Percentiles rank a stretch among this genome's conserved stretches.
Evolutionary conservation across 53 echinoderm and acorn worm genomes (phyloP).

Genomic region (Zoroaster sp.): DNA sequence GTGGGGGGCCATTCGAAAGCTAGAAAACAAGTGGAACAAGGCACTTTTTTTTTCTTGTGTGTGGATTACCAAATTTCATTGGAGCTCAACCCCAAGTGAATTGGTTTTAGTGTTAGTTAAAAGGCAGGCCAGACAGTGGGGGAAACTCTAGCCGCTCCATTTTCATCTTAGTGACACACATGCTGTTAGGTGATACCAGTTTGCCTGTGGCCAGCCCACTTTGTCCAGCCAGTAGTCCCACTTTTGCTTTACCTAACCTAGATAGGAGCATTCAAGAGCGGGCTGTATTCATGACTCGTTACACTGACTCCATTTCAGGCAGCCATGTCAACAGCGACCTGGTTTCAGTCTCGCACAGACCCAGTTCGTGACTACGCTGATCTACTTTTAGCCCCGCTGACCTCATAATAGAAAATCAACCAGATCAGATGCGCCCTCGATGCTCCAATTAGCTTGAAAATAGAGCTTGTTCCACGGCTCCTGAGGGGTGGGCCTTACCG

Average conservation of each 20-base stretch:
- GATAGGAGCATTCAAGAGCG: slow-evolving; percentile 62
- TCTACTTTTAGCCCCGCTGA: slow-evolving; percentile 80
- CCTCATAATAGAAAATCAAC: slow-evolving; percentile 75
- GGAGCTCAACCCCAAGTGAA: slow-evolving; percentile 36
- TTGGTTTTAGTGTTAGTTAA: slow-evolving; percentile 48
- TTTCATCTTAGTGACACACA: slow-evolving; percentile 61
- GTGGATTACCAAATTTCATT: slow-evolving; percentile 49
- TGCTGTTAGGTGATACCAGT: slow-evolving; percentile 67
- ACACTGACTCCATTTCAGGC: slow-evolving; percentile 81
- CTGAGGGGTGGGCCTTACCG: slow-evolving; percentile 25
- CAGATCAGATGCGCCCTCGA: slow-evolving; percentile 67
- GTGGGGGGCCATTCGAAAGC: not conserved
- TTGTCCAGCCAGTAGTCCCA: slow-evolving; percentile 68
- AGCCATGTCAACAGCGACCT: slow-evolving; percentile 78
- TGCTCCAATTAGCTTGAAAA: slow-evolving; percentile 74
- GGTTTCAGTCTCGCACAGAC: slow-evolving; percentile 71
- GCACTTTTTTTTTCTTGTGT: not conserved
- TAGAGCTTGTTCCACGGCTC: slow-evolving; percentile 42
- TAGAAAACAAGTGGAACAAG: slow-evolving; percentile 34
- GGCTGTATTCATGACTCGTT: slow-evolving; percentile 72
- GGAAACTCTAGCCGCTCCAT: slow-evolving; percentile 58
- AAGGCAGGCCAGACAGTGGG: slow-evolving; percentile 55
- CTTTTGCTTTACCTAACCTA: slow-evolving; percentile 74
- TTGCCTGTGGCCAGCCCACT: slow-evolving; percentile 69
- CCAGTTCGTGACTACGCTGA: slow-evolving; percentile 76